These are phyloP conservation scores for Argyra leucocephala DNA, from an alignment of 2,888 invertebrate species.

Conservation along the genomic window DNA sequence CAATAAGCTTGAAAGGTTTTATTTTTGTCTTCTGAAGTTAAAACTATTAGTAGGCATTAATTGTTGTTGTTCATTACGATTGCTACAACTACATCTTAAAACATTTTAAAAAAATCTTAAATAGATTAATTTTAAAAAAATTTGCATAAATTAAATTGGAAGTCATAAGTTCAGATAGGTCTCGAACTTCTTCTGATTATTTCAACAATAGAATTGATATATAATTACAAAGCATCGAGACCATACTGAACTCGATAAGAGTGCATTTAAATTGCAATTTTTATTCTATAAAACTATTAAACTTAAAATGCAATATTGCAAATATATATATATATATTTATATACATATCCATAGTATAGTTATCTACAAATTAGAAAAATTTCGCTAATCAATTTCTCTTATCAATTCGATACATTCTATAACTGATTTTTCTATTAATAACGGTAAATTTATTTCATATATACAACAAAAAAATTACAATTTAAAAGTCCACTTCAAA, in stretches of 20 bases:
- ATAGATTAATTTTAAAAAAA: slow-evolving; percentile 23
- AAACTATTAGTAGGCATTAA: too few species aligned
- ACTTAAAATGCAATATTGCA: background rate
- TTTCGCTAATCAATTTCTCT: background rate
- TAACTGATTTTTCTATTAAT: background rate
- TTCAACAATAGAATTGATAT: slow-evolving; percentile 28
- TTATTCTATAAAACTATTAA: background rate
- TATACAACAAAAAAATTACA: too few species aligned
- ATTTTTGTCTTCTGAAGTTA: too few species aligned
- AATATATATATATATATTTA: background rate
- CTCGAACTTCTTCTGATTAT: slow-evolving; percentile 39
- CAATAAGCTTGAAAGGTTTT: too few species aligned
- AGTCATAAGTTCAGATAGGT: slow-evolving; percentile 43
- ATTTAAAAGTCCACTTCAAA: too few species aligned
- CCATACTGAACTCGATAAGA: slow-evolving; percentile 45
- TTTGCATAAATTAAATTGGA: slow-evolving; percentile 39
- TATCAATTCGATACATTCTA: too few species aligned
- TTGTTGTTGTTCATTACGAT: too few species aligned
- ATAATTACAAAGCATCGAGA: slow-evolving; percentile 36
- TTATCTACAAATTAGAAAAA: background rate
- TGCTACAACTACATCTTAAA: too few species aligned
- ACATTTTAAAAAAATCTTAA: too few species aligned
- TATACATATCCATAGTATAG: background rate
- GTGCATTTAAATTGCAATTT: slow-evolving; percentile 4
- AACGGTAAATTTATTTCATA: background rate